Evolutionary conservation across 2,113 vertebrate species (phyloP).

Genomic region (Spilogale gracilis): DNA sequence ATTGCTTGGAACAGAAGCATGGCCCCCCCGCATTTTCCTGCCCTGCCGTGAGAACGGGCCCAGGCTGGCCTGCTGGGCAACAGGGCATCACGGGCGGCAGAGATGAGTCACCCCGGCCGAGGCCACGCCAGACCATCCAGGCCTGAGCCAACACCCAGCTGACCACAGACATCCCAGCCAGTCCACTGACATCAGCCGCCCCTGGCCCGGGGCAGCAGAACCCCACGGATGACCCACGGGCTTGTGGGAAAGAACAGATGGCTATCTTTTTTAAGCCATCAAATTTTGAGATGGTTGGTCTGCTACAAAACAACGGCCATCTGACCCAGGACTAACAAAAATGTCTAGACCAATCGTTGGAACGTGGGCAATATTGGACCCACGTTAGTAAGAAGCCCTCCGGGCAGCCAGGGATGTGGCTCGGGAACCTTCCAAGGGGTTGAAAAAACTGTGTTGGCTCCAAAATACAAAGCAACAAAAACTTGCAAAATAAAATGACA

Average conservation of each 20-base stretch:
- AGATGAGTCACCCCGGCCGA: background rate
- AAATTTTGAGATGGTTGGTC: too few species aligned
- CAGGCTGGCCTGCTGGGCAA: background rate
- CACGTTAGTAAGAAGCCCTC: background rate
- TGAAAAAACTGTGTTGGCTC: background rate
- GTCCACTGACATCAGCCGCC: background rate
- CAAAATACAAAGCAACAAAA: conserved; percentile 37
- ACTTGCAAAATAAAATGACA: conserved; percentile 38
- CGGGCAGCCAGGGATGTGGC: background rate
- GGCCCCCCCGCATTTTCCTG: too few species aligned
- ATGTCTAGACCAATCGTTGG: background rate
- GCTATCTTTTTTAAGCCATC: background rate
- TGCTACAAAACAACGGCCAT: background rate
- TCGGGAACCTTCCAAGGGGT: background rate
- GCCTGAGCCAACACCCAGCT: background rate
- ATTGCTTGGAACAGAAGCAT: background rate
- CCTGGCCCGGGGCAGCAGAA: accelerated
- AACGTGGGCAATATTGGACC: background rate
- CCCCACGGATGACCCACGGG: background rate
- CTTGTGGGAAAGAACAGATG: too few species aligned
- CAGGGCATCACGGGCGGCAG: accelerated
- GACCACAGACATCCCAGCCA: background rate
- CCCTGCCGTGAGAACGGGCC: background rate
- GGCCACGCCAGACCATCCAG: background rate
- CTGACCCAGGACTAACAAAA: background rate